Percentiles rank a stretch among this genome's conserved stretches.
Conservation (phyloP, 2,797 vertebrate species). For the Heterohyrax brucei region DNA sequence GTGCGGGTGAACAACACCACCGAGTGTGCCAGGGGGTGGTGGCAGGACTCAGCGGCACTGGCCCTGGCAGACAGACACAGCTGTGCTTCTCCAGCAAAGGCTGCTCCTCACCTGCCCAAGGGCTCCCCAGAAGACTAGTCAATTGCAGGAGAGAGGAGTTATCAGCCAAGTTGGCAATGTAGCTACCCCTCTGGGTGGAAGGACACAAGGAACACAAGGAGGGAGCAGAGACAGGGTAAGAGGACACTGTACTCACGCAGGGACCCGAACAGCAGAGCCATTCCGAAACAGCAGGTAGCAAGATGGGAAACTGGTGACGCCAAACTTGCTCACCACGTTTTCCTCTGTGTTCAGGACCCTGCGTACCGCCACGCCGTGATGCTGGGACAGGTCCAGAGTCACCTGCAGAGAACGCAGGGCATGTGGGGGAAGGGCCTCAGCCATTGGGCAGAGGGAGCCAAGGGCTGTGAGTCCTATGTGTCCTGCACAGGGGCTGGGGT, state of each 20-base stretch:
- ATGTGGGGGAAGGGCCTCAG: fast-evolving
- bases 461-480: not conserved
- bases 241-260: slow-evolving; percentile 91
- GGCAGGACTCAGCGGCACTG: not conserved
- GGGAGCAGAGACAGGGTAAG: no score
- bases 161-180: not conserved
- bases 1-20: fast-evolving
- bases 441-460: not conserved
- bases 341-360: slow-evolving; percentile 93
- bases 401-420: slow-evolving; percentile 90
- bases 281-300: slow-evolving; percentile 93
- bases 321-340: slow-evolving; percentile 91
- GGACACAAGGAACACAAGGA: not conserved
- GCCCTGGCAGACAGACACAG: not conserved
- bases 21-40: not conserved
- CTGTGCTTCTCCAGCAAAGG: not conserved
- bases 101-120: not conserved
- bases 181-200: not conserved
- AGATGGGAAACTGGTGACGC: slow-evolving; percentile 94
- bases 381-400: slow-evolving; percentile 95
- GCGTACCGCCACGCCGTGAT: slow-evolving; percentile 93
- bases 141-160: not conserved
- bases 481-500: not conserved
- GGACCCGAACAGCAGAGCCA: slow-evolving; percentile 91
- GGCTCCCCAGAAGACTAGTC: not conserved